Evolutionary conservation across 2,113 vertebrate genomes (phyloP).

Genomic region (Cyphomyrus plagiostoma): DNA sequence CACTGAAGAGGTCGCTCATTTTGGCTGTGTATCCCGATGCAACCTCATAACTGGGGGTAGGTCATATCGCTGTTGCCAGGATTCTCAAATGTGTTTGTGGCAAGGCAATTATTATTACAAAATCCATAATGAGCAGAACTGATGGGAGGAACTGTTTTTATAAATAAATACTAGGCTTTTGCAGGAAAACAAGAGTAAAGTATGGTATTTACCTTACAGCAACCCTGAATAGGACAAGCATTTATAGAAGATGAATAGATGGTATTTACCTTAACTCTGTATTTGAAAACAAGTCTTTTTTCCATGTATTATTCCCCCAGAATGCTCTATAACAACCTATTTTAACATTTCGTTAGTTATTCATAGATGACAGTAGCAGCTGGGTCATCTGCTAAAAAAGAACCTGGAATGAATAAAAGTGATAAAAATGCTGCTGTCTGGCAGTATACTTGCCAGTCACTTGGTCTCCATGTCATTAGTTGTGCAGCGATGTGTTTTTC

Average conservation of each 20-base stretch:
- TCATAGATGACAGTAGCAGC: neutral
- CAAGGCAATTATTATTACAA: neutral
- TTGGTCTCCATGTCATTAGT: neutral
- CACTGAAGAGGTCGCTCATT: conserved; percentile 24
- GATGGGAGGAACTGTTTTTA: neutral
- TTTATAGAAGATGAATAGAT: neutral
- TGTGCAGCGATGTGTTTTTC: neutral
- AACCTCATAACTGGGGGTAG: conserved; percentile 18
- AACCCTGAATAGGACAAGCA: neutral
- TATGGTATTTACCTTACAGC: neutral
- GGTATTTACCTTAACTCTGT: neutral
- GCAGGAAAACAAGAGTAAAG: neutral
- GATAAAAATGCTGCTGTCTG: neutral
- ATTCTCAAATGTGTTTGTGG: neutral
- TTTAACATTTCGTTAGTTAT: neutral
- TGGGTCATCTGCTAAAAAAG: neutral
- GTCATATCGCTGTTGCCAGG: conserved; percentile 5
- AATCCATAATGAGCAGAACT: neutral
- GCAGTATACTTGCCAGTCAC: neutral
- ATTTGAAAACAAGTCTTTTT: neutral
- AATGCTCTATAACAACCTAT: neutral
- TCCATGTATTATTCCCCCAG: neutral
- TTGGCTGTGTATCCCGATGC: conserved; percentile 57
- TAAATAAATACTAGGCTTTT: neutral
- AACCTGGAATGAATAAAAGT: neutral